Evolutionary conservation across 1,140 invertebrate species (phyloP).

Genomic region (Drosophila kanapiae): DNA sequence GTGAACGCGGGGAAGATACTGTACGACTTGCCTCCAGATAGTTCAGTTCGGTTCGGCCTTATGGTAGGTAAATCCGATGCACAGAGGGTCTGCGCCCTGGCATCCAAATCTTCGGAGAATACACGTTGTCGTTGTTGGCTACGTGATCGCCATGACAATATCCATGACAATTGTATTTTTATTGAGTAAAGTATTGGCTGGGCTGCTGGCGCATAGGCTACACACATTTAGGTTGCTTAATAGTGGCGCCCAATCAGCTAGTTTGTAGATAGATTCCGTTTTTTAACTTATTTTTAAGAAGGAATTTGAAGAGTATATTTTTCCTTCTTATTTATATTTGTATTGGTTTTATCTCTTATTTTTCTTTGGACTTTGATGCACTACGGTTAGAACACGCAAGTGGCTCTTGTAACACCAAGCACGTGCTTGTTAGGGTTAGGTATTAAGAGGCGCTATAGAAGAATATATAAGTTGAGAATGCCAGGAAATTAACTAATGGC

Average conservation of each 20-base stretch:
- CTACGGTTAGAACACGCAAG: too few species aligned
- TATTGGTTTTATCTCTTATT: too few species aligned
- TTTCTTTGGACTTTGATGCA: too few species aligned
- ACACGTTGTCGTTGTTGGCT: slow-evolving; percentile 53
- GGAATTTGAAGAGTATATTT: background rate
- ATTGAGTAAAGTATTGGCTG: slow-evolving; percentile 77
- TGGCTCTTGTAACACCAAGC: too few species aligned
- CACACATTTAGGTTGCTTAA: slow-evolving; percentile 6
- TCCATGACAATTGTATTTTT: slow-evolving; percentile 68
- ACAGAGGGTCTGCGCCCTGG: background rate
- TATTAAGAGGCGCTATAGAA: too few species aligned
- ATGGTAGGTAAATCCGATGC: slow-evolving; percentile 15
- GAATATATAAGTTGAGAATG: too few species aligned
- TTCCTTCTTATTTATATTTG: background rate
- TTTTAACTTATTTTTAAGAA: background rate
- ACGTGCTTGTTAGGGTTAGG: too few species aligned
- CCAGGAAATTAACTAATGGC: too few species aligned
- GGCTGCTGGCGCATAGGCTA: slow-evolving; percentile 47
- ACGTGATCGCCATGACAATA: slow-evolving; percentile 79
- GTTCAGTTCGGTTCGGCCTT: slow-evolving; percentile 4
- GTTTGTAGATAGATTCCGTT: background rate
- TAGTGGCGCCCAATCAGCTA: background rate
- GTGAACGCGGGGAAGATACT: slow-evolving; percentile 21
- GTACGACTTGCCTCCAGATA: slow-evolving; percentile 1
- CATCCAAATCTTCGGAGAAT: slow-evolving; percentile 54